Base-by-base conservation (phyloP, 2,888 invertebrate species). In the Polyommatus iphigenia region DNA sequence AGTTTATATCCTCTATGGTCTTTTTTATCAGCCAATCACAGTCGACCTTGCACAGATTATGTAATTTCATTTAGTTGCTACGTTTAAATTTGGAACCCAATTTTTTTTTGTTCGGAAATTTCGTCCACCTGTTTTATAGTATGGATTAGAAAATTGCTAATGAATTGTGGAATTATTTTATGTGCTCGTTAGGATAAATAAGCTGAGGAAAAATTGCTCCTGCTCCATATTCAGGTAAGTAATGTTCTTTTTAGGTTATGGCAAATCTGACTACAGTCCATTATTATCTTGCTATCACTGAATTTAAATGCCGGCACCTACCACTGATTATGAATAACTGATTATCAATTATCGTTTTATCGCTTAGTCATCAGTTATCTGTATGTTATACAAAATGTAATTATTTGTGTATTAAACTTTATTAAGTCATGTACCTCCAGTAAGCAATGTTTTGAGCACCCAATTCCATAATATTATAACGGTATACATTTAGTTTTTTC, bases 281-380 rank as follows among this genome's bases (percentile, higher is more conserved):
- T 75, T 78, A 79, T 75, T 79, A 76, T 71, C 18, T 75, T 71
- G 75, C 75, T 78, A 72, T n/a, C 71, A n/a, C 46, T 67, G 72
- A 76, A 71, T 76, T 18, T 59, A 50, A 41, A 77, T 77, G 78
- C 79, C 79, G 79, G 78, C 72, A 54, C 54, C 20, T 67, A 36
- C 32, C n/a, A 54, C 54, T n/a, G 78, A 77, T 79, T 77, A 77
- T 7, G 24, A 77, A 62, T 71, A 77, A 76, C 77, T 77, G 78
- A 78, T 79, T 79, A 77, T 71, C 32, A 77, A 71, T 76, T 20
- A 62, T 20, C 71, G 72, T 62, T 67, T 76, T 77, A 79, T 76
- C 50, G 36, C 71, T 71, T 46, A 78, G 75, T 79, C 78, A 77
- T 76, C 13, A 54, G 75, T 75, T 50, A 75, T 75, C 75, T 18